A percentile compares a stretch with the other conserved stretches of the same genome.
phyloP scores from a whole-genome alignment of 2,113 vertebrate genomes.

The Gopherus flavomarginatus region DNA sequence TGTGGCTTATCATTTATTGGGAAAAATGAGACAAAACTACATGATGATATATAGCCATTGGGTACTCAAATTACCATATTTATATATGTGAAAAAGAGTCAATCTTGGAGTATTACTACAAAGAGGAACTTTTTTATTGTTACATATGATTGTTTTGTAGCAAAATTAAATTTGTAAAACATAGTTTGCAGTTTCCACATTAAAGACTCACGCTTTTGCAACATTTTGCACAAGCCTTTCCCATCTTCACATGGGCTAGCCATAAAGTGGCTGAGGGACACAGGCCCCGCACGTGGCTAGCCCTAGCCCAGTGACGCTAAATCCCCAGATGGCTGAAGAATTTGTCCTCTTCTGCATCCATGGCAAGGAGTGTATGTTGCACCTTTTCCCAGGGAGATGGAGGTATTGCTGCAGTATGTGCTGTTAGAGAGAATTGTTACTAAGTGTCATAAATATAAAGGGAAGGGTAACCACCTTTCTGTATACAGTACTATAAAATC shows the following conservation, averaged over 20 bases:
- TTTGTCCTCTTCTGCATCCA: neutral
- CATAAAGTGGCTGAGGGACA: neutral
- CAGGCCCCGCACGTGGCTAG: neutral
- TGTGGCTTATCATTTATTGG: neutral
- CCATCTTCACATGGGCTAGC: neutral
- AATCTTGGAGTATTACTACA: neutral
- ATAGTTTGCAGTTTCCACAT: neutral
- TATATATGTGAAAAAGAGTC: neutral
- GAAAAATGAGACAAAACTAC: neutral
- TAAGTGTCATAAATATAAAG: too few relatives aligned
- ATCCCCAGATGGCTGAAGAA: neutral
- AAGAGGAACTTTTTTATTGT: neutral
- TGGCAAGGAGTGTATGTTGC: neutral
- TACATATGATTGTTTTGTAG: neutral
- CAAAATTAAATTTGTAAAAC: neutral
- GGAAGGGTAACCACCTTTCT: too few relatives aligned
- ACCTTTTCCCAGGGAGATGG: neutral
- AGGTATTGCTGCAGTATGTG: neutral
- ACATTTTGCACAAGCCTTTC: neutral
- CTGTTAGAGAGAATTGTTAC: neutral
- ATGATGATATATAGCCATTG: fast-evolving
- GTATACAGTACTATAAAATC: too few relatives aligned
- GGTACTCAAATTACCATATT: neutral
- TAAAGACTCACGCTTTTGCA: neutral
- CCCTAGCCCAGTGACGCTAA: neutral